Evolutionary conservation across 2,113 vertebrate species (phyloP), one percentile per base, ranked within the genome.

Genomic region (Proteles cristata): DNA sequence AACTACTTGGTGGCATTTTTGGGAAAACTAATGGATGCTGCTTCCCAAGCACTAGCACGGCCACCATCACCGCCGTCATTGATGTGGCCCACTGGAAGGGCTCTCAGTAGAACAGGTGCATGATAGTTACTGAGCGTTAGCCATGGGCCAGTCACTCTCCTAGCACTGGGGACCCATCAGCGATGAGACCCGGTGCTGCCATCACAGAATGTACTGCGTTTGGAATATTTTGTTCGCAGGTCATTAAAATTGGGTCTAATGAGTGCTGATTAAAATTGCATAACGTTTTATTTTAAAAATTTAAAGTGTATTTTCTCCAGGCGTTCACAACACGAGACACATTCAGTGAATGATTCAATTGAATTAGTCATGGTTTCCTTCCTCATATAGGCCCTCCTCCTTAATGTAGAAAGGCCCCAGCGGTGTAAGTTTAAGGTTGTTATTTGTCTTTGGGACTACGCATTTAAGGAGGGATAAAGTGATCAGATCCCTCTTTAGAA

Each of bases 211-310:
- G 48, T 35, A 50, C 69, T 87, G 39, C 26, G 2, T 50, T 88
- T 81, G 73, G 81, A 53, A 79, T 81, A 58, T 63, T 94, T 86
- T 80, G n/a, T 83, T 69, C 66, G 26, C 26, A 17, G 11, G 10
- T 12, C 33, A 71, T 86, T 86, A 65, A 63, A 85, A 61, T 65
- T 31, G 74, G 26, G 28, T 87, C 83, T 93, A 84, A 86, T 84
- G 88, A 95, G 45, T 25, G 7, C 89, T 90, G 58, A 88, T 88
- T 92, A 93, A 97, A 95, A 93, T 69, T 73, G 11, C 28, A 61
- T 80, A 81, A 88, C 76, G 39, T 85, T 76, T 85, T 31, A 80
- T 93, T 93, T 91, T 66, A 25, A 43, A 94, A 31, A 55, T 63
- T 93, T 79, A 35, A 97, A 79, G 28, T 43, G 9, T 33, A 26